phyloP scores from a whole-genome alignment of 2,113 vertebrate genomes.

The Actenoides lindsayi region DNA sequence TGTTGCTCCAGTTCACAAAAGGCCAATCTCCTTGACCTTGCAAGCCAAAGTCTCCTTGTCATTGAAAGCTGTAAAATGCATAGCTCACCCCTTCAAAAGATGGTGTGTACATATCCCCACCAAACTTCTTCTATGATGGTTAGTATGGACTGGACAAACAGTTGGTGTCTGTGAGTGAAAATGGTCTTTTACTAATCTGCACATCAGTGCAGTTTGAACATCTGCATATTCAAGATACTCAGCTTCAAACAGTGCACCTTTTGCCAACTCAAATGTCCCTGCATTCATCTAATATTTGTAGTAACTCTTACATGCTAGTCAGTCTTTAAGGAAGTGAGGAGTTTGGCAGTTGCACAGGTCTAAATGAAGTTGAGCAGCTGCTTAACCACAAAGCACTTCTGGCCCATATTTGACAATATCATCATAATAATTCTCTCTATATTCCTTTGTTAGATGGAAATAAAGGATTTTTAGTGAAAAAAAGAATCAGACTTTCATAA shows the following conservation, averaged over 20 bases:
- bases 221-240: not conserved
- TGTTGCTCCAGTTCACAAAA: conserved; percentile 19
- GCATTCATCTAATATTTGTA: not conserved
- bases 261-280: not conserved
- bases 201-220: not conserved
- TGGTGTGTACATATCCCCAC: not conserved
- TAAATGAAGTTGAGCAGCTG: not conserved
- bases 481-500: not conserved
- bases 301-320: not conserved
- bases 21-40: conserved; percentile 39
- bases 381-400: not conserved
- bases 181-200: not conserved
- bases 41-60: conserved; percentile 24
- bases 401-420: not conserved
- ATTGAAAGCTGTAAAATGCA: not conserved
- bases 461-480: not conserved
- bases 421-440: rapidly evolving
- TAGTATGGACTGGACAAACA: not conserved
- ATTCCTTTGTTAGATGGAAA: not conserved
- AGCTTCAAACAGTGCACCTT: not conserved
- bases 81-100: not conserved
- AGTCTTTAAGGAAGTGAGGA: not conserved
- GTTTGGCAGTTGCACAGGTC: not conserved
- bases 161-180: not conserved
- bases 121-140: not conserved